These are phyloP conservation scores for Scaptomyza reducta DNA, from an alignment of 2,888 invertebrate species.

Conservation along the genomic window DNA sequence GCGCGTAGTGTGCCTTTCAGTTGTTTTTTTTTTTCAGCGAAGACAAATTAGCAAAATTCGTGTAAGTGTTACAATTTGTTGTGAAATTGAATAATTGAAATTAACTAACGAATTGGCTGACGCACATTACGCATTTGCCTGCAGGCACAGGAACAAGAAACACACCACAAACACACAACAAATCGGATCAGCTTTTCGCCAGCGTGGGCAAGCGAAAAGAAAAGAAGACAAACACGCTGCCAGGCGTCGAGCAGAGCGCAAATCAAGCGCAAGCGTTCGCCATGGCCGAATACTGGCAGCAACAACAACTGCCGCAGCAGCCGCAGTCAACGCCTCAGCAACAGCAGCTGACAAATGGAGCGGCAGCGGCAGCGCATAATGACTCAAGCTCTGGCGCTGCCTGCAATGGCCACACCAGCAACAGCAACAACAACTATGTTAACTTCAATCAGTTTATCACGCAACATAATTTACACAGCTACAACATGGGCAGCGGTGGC, in stretches of 20 bases:
- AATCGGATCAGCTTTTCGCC: slow-evolving; percentile 56
- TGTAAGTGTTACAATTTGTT: slow-evolving; percentile 53
- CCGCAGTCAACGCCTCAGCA: slow-evolving; percentile 11
- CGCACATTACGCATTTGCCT: slow-evolving; percentile 22
- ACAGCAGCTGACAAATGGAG: slow-evolving; percentile 28
- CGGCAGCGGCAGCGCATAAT: slow-evolving; percentile 11
- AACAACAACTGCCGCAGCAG: slow-evolving; percentile 19
- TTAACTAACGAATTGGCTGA: slow-evolving; percentile 8
- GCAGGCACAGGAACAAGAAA: slow-evolving; percentile 25
- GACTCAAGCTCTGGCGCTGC: slow-evolving; percentile 20
- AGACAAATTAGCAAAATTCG: slow-evolving; percentile 47
- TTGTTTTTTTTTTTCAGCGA: slow-evolving; percentile 43
- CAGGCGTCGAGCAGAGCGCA: slow-evolving; percentile 13
- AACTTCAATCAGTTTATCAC: slow-evolving; percentile 83
- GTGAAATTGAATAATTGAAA: slow-evolving; percentile 45
- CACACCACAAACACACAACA: slow-evolving; percentile 6
- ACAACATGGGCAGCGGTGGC: slow-evolving; percentile 42
- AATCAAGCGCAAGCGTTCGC: slow-evolving; percentile 20
- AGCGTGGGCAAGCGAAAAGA: slow-evolving; percentile 50
- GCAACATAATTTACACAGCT: slow-evolving; percentile 80
- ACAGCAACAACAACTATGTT: slow-evolving; percentile 82
- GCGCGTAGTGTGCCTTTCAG: slow-evolving; percentile 41
- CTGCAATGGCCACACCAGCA: slow-evolving; percentile 44
- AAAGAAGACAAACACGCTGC: slow-evolving; percentile 44
- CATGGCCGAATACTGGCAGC: slow-evolving; percentile 69